Percentiles rank a stretch among this genome's conserved stretches.
phyloP scores from a whole-genome alignment of 2,113 vertebrate genomes.

The Cephalopterus ornatus region DNA sequence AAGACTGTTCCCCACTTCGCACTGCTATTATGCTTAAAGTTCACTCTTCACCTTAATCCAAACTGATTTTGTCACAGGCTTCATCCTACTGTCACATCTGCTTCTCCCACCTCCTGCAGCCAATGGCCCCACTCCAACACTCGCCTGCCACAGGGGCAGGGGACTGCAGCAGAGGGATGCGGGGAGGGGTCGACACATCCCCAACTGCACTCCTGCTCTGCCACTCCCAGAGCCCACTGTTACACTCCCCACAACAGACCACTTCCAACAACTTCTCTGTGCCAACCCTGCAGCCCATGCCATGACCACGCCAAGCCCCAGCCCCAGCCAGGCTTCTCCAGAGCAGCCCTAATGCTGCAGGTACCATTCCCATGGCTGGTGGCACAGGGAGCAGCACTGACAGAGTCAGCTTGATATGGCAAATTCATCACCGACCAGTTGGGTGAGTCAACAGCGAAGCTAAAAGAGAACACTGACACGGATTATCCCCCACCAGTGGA shows the following conservation, averaged over 20 bases:
- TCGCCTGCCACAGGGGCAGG: background rate
- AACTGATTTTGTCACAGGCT: background rate
- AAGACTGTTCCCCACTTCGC: background rate
- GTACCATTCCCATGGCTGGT: accelerated
- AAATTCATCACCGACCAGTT: accelerated
- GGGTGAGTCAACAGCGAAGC: background rate
- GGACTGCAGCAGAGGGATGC: background rate
- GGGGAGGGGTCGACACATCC: background rate
- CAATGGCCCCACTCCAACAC: background rate
- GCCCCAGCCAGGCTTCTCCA: background rate
- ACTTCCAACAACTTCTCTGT: background rate
- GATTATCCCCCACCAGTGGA: background rate
- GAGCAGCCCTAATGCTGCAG: accelerated
- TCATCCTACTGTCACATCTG: accelerated
- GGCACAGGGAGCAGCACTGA: background rate
- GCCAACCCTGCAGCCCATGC: background rate
- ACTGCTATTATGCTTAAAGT: background rate
- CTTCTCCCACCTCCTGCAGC: background rate
- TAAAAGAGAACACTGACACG: background rate
- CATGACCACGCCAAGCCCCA: background rate
- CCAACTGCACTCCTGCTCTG: background rate
- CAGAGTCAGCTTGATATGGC: background rate
- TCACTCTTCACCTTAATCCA: background rate
- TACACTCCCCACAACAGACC: no score
- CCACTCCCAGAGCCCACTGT: background rate